Evolutionary conservation across 2,888 invertebrate genomes (phyloP).

Genomic region (Endotricha flammealis): DNA sequence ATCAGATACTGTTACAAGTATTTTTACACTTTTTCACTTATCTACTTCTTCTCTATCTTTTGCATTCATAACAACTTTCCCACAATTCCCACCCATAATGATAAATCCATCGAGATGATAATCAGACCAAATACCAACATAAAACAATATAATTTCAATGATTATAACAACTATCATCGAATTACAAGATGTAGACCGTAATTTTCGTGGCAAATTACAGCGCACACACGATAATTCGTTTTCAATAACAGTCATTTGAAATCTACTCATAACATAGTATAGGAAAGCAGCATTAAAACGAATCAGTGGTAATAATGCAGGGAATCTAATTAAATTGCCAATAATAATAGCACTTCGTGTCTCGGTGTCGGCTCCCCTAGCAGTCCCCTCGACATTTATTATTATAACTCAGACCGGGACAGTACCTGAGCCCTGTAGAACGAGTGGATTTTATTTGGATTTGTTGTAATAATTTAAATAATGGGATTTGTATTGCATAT

Average conservation of each 20-base stretch:
- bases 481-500: background rate
- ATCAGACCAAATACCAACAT: slow-evolving; percentile 6
- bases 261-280: slow-evolving; percentile 41
- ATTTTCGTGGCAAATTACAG: slow-evolving; percentile 27
- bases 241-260: slow-evolving; percentile 41
- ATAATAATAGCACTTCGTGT: slow-evolving; percentile 69
- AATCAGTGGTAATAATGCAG: slow-evolving; percentile 73
- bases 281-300: slow-evolving; percentile 69
- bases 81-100: slow-evolving; percentile 4
- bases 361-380: slow-evolving; percentile 40
- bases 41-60: no score
- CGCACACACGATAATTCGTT: slow-evolving; percentile 30
- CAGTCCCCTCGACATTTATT: slow-evolving; percentile 72
- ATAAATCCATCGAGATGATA: background rate
- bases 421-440: slow-evolving; percentile 27
- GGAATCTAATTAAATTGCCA: slow-evolving; percentile 77
- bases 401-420: slow-evolving; percentile 55
- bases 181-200: slow-evolving; percentile 20
- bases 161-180: slow-evolving; percentile 17
- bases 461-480: background rate
- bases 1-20: no score
- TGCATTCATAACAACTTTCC: slow-evolving; percentile 6
- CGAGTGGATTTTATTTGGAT: background rate
- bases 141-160: slow-evolving; percentile 10
- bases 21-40: no score